Evolutionary conservation across 2,888 invertebrate species (phyloP).

Genomic region (Drosophila conformis): DNA sequence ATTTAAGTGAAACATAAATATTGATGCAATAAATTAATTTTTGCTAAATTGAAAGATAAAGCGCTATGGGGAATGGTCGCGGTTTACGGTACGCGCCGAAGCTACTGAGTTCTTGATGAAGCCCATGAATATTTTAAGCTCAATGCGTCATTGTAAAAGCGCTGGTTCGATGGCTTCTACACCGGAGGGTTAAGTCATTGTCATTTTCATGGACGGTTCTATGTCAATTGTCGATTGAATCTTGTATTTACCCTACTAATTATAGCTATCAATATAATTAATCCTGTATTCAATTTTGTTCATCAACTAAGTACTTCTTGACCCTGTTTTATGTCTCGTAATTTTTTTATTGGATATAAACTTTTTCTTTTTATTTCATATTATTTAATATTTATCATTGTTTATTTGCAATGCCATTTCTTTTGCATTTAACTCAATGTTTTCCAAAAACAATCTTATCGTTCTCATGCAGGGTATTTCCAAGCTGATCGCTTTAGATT

Average conservation of each 20-base stretch:
- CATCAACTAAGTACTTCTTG: background rate
- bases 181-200: background rate
- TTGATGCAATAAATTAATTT: constrained; percentile 82
- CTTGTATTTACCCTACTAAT: background rate
- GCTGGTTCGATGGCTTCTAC: background rate
- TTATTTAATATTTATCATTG: too few species aligned
- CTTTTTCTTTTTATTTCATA: too few species aligned
- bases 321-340: background rate
- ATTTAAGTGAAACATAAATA: constrained; percentile 82
- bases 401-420: too few species aligned
- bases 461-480: constrained; percentile 8
- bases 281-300: background rate
- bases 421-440: background rate
- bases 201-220: background rate
- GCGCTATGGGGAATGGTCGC: constrained; percentile 6
- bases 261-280: background rate
- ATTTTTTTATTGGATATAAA: background rate
- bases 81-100: background rate
- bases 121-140: background rate
- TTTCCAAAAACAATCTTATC: background rate
- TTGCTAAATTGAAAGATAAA: constrained; percentile 65
- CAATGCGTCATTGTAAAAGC: background rate
- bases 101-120: constrained; percentile 22
- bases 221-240: background rate
- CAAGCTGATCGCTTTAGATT: background rate